Evolutionary conservation across 2,113 vertebrate genomes (phyloP).

Genomic region (Erythrolamprus reginae): DNA sequence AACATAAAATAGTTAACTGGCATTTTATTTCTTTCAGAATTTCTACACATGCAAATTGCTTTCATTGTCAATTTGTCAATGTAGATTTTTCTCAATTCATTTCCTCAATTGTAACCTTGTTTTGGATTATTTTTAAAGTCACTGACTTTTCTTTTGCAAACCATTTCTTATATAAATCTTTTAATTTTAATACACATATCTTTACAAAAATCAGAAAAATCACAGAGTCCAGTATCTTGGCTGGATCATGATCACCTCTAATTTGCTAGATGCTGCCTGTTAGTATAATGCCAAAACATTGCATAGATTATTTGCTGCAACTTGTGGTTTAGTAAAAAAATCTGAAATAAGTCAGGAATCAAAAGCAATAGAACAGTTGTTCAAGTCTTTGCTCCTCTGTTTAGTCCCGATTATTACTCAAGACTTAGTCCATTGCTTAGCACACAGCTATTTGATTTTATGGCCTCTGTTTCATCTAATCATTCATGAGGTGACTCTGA

Average conservation of each 20-base stretch:
- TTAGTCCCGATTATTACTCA: not conserved
- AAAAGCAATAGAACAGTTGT: not conserved
- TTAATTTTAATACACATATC: not conserved
- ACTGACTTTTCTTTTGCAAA: not conserved
- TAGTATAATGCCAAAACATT: not conserved
- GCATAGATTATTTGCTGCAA: not conserved
- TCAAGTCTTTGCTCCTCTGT: not conserved
- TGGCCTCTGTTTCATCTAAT: not conserved
- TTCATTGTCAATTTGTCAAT: not conserved
- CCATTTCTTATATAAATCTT: not conserved
- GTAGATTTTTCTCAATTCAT: not conserved
- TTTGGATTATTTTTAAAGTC: not conserved
- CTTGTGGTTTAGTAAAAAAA: not conserved
- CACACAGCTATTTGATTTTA: not conserved
- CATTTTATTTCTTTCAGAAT: too few species aligned
- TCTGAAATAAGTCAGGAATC: not conserved
- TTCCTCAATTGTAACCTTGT: not conserved
- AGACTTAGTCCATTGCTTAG: not conserved
- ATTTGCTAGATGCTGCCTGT: not conserved
- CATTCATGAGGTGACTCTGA: not conserved
- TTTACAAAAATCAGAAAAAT: not conserved
- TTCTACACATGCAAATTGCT: too few species aligned
- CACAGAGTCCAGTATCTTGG: not conserved
- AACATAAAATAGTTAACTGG: too few species aligned
- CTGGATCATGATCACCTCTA: not conserved